Evolutionary conservation across 2,888 invertebrate genomes (phyloP).

Genomic region (Synergus umbraculus): DNA sequence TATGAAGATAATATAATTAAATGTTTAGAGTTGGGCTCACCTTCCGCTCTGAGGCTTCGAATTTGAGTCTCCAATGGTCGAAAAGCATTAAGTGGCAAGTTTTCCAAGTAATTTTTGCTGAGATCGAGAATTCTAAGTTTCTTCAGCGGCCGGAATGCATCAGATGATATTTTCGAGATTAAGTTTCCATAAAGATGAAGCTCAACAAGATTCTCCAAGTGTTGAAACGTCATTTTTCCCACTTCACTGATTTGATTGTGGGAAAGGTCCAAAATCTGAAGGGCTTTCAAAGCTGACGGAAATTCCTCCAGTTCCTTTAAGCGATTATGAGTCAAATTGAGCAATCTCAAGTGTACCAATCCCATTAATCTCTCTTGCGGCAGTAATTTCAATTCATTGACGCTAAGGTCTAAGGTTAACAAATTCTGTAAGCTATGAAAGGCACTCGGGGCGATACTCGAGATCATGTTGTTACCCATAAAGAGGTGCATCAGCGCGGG

Average conservation of each 20-base stretch:
- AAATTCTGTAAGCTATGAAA: conserved; percentile 88
- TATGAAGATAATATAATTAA: not conserved
- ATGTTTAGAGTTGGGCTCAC: conserved; percentile 80
- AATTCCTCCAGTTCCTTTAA: conserved; percentile 90
- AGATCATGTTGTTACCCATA: conserved; percentile 86
- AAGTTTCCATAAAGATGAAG: conserved; percentile 90
- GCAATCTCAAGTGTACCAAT: conserved; percentile 83
- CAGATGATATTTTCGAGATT: conserved; percentile 87
- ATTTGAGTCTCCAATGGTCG: conserved; percentile 90
- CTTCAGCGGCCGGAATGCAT: conserved; percentile 87
- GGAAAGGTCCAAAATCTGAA: conserved; percentile 90
- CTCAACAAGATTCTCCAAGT: conserved; percentile 87
- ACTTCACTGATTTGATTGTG: conserved; percentile 90
- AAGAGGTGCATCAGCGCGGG: conserved; percentile 87
- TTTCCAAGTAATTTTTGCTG: conserved; percentile 90
- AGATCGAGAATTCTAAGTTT: conserved; percentile 88
- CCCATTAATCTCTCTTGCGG: conserved; percentile 92
- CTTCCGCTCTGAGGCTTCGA: conserved; percentile 87
- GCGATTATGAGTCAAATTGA: conserved; percentile 91
- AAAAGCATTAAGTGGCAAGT: conserved; percentile 88
- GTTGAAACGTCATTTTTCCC: conserved; percentile 86
- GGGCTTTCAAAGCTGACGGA: conserved; percentile 85
- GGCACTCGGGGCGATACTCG: conserved; percentile 90
- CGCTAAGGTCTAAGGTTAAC: conserved; percentile 87
- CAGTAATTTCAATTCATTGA: conserved; percentile 89